A percentile compares a stretch with the other conserved stretches of the same genome.
These are phyloP conservation scores for Rhyzopertha dominica DNA, from an alignment of 1,140 invertebrate species.

Conservation along the genomic window DNA sequence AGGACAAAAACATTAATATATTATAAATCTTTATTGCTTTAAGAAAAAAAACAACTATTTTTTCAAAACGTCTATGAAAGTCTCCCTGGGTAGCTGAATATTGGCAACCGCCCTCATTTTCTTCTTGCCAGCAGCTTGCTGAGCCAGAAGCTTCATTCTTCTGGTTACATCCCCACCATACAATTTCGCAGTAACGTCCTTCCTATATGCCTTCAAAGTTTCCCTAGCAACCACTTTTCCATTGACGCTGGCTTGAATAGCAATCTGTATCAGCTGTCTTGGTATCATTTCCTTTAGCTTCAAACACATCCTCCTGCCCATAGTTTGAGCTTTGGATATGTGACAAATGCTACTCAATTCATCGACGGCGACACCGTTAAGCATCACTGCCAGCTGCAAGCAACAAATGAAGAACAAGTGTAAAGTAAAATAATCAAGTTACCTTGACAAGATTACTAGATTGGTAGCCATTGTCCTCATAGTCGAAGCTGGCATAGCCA, in stretches of 20 bases:
- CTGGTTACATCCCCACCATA: constrained; percentile 91
- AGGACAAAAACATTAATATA: too few species aligned
- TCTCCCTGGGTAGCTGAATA: constrained; percentile 85
- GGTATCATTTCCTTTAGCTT: constrained; percentile 87
- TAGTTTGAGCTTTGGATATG: constrained; percentile 56
- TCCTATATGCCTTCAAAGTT: constrained; percentile 80
- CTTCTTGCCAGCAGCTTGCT: constrained; percentile 91
- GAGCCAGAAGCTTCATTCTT: constrained; percentile 80
- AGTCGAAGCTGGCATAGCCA: constrained; percentile 97
- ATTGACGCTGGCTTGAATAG: constrained; percentile 82
- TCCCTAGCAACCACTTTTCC: constrained; percentile 81
- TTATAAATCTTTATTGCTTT: too few species aligned
- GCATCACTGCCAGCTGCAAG: constrained; percentile 65
- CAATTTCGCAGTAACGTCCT: constrained; percentile 92
- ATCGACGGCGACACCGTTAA: constrained; percentile 80
- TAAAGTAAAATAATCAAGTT: constrained; percentile 31
- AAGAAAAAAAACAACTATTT: too few species aligned
- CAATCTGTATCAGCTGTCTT: constrained; percentile 79
- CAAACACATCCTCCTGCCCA: constrained; percentile 65
- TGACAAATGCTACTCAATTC: constrained; percentile 87
- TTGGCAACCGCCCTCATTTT: constrained; percentile 87
- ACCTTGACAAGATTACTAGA: constrained; percentile 68
- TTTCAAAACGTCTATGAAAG: constrained; percentile 90
- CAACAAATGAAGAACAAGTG: constrained; percentile 10
- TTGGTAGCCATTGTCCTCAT: constrained; percentile 86